Evolutionary conservation across 2,888 invertebrate genomes (phyloP).

Genomic region (Brachyopa scutellaris): DNA sequence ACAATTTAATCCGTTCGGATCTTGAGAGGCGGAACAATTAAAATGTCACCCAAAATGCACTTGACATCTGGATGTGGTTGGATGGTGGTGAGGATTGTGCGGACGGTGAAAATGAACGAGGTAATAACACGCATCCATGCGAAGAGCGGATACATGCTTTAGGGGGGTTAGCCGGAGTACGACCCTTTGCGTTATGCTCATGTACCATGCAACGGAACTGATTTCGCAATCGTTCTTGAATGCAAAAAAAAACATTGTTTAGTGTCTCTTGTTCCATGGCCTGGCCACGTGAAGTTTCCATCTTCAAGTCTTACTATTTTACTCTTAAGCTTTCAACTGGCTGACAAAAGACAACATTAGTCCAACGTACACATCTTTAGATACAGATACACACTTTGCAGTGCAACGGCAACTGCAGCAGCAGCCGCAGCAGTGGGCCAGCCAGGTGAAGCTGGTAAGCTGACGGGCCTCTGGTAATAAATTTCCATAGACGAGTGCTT

Average conservation of each 20-base stretch:
- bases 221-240: conserved; percentile 53
- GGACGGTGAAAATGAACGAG: conserved; percentile 27
- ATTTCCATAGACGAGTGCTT: conserved; percentile 69
- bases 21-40: conserved; percentile 50
- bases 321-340: conserved; percentile 64
- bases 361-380: conserved; percentile 19
- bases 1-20: conserved; percentile 44
- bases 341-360: conserved; percentile 71
- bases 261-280: conserved; percentile 46
- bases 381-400: conserved; percentile 4
- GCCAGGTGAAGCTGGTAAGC: conserved; percentile 53
- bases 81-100: background rate
- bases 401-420: no score
- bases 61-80: background rate
- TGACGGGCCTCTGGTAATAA: conserved; percentile 56
- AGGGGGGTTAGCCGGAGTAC: background rate
- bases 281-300: conserved; percentile 60
- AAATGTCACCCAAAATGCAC: conserved; percentile 50
- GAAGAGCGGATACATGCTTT: conserved; percentile 20
- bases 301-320: conserved; percentile 58
- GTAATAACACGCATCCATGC: conserved; percentile 57
- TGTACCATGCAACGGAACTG: conserved; percentile 66
- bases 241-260: conserved; percentile 41
- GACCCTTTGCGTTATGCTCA: conserved; percentile 48
- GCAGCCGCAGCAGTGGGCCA: conserved; percentile 29